Evolutionary conservation across 2,888 invertebrate species (phyloP).

Genomic region (Chaitophorus viminalis): DNA sequence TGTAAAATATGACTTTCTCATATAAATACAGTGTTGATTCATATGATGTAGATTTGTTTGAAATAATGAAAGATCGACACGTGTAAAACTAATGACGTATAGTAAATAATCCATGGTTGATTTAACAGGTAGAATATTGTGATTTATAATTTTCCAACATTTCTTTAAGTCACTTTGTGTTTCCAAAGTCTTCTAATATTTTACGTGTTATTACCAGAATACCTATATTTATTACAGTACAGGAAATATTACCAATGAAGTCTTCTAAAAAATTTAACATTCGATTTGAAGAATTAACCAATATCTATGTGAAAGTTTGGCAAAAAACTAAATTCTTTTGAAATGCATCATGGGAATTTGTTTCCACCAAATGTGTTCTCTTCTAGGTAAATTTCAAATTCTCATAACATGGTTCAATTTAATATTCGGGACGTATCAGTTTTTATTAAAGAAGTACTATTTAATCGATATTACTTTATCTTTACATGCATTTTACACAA

Average conservation of each 20-base stretch:
- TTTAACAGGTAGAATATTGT: too few relatives aligned
- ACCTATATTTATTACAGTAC: background rate
- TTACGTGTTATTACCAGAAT: background rate
- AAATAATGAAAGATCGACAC: too few relatives aligned
- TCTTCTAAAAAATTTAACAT: background rate
- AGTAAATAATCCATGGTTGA: too few relatives aligned
- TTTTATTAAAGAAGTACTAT: background rate
- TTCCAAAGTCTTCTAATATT: background rate
- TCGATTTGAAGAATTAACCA: background rate
- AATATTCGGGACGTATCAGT: background rate
- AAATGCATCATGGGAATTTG: background rate
- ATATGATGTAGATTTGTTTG: too few relatives aligned
- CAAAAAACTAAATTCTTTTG: background rate
- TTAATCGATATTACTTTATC: background rate
- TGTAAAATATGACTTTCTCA: too few relatives aligned
- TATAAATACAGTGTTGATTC: too few relatives aligned
- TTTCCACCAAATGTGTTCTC: background rate
- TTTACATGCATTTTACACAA: background rate
- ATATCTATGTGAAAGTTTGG: background rate
- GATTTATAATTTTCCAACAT: too few relatives aligned
- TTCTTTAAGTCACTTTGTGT: background rate
- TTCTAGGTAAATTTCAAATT: background rate
- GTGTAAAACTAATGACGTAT: too few relatives aligned
- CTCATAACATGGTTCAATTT: background rate
- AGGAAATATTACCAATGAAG: background rate